Base-by-base conservation (phyloP, 2,888 invertebrate species). In the Abrostola tripartita region DNA sequence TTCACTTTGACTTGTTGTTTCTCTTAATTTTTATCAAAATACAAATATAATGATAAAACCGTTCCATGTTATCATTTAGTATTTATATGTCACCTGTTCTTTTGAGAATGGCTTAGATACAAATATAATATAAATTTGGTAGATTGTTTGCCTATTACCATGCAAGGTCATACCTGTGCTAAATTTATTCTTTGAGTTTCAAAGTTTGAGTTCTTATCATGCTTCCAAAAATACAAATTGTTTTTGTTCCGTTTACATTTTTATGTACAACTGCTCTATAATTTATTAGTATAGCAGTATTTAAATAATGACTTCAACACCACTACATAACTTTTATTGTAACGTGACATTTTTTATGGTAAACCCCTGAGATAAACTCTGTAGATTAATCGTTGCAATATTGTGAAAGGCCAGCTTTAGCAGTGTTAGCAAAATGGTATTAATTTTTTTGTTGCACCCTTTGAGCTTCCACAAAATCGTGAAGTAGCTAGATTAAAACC, bases 401-500 rank as follows among this genome's bases (percentile, higher is more conserved):
- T 4, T 24, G 24, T 4, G 4, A 24, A 24, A 24, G 24, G 24
- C 24, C 4, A 4, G 24, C 24, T 4, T 24, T 24, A 24, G 4
- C 24, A 24, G 24, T 24, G 24, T 24, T 24, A 24, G 24, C 4
- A 24, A 24, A 12, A 12, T n/a, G 8, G 4, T 47, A 24, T 24
- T 14, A 47, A 14, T 51, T 38, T 58, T 42, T 8, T 5, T 47
- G 37, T n/a, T 41, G 12, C 37, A 62, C 9, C 52, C 55, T 55
- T 59, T 41, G 10, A 47, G 44, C 44, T 24, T 8, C 44, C 44
- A 14, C 44, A 47, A 47, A 47, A 14, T 44, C 14, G 54, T 40
- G 37, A 37, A n/a, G 14, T 41, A 66, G 24, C 24, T 24, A 24
- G 24, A 78, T 67, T 71, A 78, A 80, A 81, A 70, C 68, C 85